A percentile compares a stretch with the other conserved stretches of the same genome.
Conservation (phyloP, 1,140 invertebrate species). For the Lithobius niger region DNA sequence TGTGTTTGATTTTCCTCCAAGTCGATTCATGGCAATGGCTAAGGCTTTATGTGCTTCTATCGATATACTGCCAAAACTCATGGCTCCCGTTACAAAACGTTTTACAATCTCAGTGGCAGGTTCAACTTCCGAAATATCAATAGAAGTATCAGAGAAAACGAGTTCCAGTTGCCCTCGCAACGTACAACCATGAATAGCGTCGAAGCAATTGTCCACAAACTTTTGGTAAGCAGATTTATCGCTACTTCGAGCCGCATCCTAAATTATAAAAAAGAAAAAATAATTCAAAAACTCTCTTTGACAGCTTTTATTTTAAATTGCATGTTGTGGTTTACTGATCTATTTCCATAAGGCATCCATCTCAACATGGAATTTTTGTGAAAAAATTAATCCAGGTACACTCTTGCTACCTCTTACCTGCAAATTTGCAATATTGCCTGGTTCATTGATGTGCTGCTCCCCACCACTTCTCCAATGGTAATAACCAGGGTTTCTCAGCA, state of each 20-base stretch:
- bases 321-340: no score
- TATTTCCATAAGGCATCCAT: no score
- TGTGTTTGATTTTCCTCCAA: constrained; percentile 92
- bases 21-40: constrained; percentile 93
- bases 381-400: no score
- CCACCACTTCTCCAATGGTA: constrained; percentile 95
- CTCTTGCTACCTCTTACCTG: constrained; percentile 53
- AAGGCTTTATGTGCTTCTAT: constrained; percentile 88
- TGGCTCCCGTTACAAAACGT: constrained; percentile 66
- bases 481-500: constrained; percentile 83
- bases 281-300: background rate
- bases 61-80: constrained; percentile 87
- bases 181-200: constrained; percentile 75
- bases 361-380: no score
- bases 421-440: constrained; percentile 79
- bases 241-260: constrained; percentile 74
- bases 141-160: constrained; percentile 52
- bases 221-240: constrained; percentile 69
- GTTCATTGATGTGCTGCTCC: constrained; percentile 97
- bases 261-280: constrained; percentile 12
- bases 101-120: constrained; percentile 91
- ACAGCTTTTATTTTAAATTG: no score
- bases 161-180: constrained; percentile 85
- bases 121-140: constrained; percentile 77
- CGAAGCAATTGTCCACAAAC: constrained; percentile 73